phyloP scores from a whole-genome alignment of 2,113 vertebrate species.

The Bubalus kerabau region DNA sequence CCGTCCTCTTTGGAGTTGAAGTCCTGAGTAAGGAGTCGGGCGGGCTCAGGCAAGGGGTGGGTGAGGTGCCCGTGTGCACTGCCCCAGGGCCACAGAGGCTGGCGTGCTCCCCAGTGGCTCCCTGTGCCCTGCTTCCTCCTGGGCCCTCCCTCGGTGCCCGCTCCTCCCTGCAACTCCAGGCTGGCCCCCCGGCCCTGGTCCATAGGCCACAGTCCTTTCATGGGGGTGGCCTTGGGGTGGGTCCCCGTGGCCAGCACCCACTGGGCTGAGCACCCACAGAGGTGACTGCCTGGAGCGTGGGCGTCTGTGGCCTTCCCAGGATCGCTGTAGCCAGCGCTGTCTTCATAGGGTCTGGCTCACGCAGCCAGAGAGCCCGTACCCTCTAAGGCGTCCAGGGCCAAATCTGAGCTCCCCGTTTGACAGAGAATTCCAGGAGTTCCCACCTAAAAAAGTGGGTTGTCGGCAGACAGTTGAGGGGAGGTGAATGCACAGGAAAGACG shows the following conservation, averaged over 20 bases:
- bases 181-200: not conserved
- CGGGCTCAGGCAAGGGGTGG: not conserved
- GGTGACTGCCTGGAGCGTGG: not conserved
- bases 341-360: not conserved
- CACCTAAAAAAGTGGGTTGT: not conserved
- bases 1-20: not conserved
- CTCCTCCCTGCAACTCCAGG: not conserved
- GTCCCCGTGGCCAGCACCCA: not conserved
- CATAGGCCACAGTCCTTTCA: not conserved
- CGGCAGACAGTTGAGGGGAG: not conserved
- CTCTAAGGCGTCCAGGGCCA: not conserved
- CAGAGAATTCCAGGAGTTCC: not conserved
- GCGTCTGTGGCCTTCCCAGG: not conserved
- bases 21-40: accelerated
- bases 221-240: not conserved
- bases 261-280: not conserved
- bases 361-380: not conserved
- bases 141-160: not conserved
- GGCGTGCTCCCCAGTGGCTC: not conserved
- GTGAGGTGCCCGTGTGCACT: not conserved
- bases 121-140: not conserved
- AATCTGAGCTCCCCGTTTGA: not conserved
- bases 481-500: not conserved
- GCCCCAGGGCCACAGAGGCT: not conserved
- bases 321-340: accelerated